Evolutionary conservation across 2,113 vertebrate genomes (phyloP), one percentile per base, ranked within the genome.

Genomic region (Hemichromis elongatus): DNA sequence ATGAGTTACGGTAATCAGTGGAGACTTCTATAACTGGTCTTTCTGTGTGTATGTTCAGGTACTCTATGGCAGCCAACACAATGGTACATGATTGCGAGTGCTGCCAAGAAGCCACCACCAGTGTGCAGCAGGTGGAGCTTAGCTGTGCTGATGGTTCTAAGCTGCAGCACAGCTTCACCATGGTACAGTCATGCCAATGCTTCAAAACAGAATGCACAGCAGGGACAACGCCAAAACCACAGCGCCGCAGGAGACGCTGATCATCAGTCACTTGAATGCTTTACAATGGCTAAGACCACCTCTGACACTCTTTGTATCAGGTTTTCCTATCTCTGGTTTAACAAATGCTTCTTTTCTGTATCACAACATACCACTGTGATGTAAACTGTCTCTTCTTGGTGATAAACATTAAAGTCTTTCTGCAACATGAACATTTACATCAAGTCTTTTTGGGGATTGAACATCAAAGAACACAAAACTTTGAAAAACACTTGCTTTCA

Each of bases 51-150:
- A 7, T 79, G 12, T 56, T 35, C 90, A 99, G 98, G 63, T 99
- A 98, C 85, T 98, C 97, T 9, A 6, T 84, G 21, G 94, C 95
- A 63, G 88, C 96, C 2, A 97, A 96, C 84, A 26, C 47, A 30
- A 93, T 98, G 92, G 80, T 94, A 30, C 96, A 92, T 0, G 3
- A 81, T 0, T 99, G 98, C 42, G 84, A 90, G 2, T 99, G 98
- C 89, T 99, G 98, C 94, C 96, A 92, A 26, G 97, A 98, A 79
- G 40, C 4, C 18, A 40, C 7, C 26, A 96, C 89, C 77, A 96
- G 95, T 13, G 55, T 24, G 79, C 93, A 77, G 86, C 21, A 92
- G 2, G 96, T 97, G 90, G 91, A 91, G 21, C 54, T 99, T 89
- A 91, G 3, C 19, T 99, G 98, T 33, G 78, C 28, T 0, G 70